These are phyloP conservation scores for Perca schrenkii DNA, from an alignment of 2,113 vertebrate species.

Conservation along the genomic window DNA sequence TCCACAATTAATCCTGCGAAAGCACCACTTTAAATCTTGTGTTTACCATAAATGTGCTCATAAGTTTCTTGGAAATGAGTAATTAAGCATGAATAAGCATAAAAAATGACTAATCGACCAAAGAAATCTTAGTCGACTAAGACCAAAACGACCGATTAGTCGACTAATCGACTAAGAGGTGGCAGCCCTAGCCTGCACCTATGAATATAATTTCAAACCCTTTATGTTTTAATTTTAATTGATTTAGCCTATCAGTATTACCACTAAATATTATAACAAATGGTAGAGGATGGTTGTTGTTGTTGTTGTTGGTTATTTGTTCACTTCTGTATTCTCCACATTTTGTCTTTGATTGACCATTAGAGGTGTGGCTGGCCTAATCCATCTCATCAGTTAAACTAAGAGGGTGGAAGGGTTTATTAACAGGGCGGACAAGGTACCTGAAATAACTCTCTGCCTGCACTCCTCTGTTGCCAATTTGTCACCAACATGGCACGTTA, in stretches of 20 bases:
- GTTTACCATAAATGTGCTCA: too few relatives aligned
- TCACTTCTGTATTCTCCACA: not conserved
- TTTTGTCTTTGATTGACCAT: conserved; percentile 13
- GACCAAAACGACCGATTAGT: too few relatives aligned
- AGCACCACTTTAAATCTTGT: too few relatives aligned
- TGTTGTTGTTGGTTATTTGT: not conserved
- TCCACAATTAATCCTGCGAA: too few relatives aligned
- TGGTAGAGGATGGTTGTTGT: not conserved
- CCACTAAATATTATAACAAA: not conserved
- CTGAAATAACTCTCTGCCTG: conserved; percentile 18
- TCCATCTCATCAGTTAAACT: conserved; percentile 26
- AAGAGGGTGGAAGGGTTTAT: conserved; percentile 26
- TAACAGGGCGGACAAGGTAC: not conserved
- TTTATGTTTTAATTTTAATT: not conserved
- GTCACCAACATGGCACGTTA: not conserved
- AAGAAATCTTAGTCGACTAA: too few relatives aligned
- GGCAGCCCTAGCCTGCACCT: not conserved
- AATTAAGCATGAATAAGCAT: too few relatives aligned
- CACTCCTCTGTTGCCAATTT: conserved; percentile 7
- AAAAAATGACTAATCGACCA: too few relatives aligned
- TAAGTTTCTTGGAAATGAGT: too few relatives aligned
- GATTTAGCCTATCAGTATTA: not conserved
- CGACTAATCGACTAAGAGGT: too few relatives aligned
- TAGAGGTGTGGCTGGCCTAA: conserved; percentile 10
- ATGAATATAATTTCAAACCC: not conserved